Percentiles rank a stretch among this genome's conserved stretches.
phyloP scores from a whole-genome alignment of 2,113 vertebrate genomes.

The Seriola rivoliana region DNA sequence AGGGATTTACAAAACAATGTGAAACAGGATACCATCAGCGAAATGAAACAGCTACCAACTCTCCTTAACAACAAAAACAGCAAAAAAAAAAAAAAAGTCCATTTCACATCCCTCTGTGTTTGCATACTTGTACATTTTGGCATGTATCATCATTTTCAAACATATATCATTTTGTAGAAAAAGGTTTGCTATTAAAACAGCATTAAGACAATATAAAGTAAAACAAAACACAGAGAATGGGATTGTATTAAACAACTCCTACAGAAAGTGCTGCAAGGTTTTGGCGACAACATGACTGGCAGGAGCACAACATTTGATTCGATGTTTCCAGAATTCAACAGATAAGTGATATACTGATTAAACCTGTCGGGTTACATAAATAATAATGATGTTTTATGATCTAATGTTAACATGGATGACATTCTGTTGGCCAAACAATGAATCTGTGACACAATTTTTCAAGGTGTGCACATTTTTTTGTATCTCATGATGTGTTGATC shows the following conservation, averaged over 20 bases:
- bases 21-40: conserved; percentile 47
- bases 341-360: conserved; percentile 21
- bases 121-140: conserved; percentile 49
- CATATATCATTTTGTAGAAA: conserved; percentile 64
- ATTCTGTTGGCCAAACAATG: background rate
- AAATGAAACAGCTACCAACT: conserved; percentile 21
- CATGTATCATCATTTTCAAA: conserved; percentile 45
- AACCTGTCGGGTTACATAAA: background rate
- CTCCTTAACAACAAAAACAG: conserved; percentile 24
- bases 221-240: conserved; percentile 40
- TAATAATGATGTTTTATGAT: background rate
- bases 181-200: conserved; percentile 63
- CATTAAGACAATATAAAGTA: conserved; percentile 69
- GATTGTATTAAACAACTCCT: conserved; percentile 13
- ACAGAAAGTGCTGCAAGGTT: conserved; percentile 52
- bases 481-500: conserved; percentile 6
- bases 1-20: conserved; percentile 47
- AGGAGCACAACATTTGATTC: conserved; percentile 15
- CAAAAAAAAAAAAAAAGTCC: conserved; percentile 23
- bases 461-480: conserved; percentile 7
- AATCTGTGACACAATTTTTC: conserved; percentile 18
- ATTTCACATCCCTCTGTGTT: conserved; percentile 32
- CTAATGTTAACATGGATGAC: background rate
- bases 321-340: conserved; percentile 16
- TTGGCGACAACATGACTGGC: conserved; percentile 33